Evolutionary conservation across 2,797 vertebrate genomes (phyloP).

Genomic region (Dendrocincla fuliginosa): DNA sequence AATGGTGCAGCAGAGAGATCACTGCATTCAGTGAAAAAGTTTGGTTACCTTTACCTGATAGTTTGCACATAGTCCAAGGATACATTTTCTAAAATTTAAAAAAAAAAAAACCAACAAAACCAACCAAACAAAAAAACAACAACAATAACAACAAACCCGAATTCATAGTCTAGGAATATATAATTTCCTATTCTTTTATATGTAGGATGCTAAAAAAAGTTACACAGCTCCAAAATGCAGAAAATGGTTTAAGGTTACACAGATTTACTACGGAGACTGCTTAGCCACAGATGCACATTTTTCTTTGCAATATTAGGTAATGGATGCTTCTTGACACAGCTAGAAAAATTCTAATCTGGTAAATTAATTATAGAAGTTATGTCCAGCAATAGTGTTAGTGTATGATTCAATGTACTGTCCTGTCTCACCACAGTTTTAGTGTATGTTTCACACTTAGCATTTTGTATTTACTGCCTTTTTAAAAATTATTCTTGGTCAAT

Average conservation of each 20-base stretch:
- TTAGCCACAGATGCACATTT: background rate
- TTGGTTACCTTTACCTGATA: background rate
- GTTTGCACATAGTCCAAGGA: background rate
- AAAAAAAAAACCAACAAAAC: background rate
- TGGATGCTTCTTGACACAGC: background rate
- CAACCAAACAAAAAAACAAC: background rate
- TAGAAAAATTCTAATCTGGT: background rate
- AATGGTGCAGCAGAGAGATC: background rate
- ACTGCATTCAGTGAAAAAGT: background rate
- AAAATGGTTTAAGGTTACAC: background rate
- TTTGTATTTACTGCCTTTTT: background rate
- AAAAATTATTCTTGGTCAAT: background rate
- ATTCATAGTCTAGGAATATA: background rate
- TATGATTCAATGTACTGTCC: background rate
- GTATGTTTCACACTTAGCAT: background rate
- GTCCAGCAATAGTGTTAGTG: background rate
- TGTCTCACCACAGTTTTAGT: background rate
- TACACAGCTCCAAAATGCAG: background rate
- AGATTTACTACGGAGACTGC: background rate
- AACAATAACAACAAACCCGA: background rate
- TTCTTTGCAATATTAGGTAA: background rate
- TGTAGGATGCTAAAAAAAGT: background rate
- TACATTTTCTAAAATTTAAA: background rate
- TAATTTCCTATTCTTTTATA: background rate
- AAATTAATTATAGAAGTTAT: background rate